Percentiles rank a stretch among this genome's conserved stretches.
Evolutionary conservation across 2,888 invertebrate species (phyloP).

Genomic region (Emmelina monodactyla): DNA sequence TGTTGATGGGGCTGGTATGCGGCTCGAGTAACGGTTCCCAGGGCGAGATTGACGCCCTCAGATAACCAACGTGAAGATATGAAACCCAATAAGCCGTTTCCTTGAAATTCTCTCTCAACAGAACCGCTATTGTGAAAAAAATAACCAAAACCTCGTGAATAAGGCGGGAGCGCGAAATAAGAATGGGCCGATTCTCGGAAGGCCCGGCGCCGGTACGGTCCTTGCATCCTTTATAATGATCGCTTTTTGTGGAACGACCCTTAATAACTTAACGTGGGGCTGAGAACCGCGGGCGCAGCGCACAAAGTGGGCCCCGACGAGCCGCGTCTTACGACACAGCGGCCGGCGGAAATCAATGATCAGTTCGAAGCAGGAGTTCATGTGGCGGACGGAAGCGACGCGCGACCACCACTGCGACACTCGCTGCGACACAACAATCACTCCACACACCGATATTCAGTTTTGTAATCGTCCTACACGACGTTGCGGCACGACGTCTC

Average conservation of each 20-base stretch:
- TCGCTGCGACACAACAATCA: conserved; percentile 27
- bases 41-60: conserved; percentile 40
- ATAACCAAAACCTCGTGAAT: conserved; percentile 51
- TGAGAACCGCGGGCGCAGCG: conserved; percentile 30
- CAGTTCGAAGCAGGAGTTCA: conserved; percentile 24
- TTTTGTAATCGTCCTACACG: conserved; percentile 35
- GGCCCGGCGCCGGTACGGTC: conserved; percentile 58
- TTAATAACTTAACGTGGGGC: conserved; percentile 54
- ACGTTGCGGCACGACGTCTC: conserved; percentile 14
- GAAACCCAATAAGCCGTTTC: conserved; percentile 64
- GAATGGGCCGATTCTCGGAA: conserved; percentile 62
- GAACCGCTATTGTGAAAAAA: conserved; percentile 56
- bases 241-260: conserved; percentile 53
- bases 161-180: conserved; percentile 63
- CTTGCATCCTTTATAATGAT: conserved; percentile 61
- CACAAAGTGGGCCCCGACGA: conserved; percentile 9
- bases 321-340: conserved; percentile 4
- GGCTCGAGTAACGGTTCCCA: conserved; percentile 42
- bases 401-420: conserved; percentile 24
- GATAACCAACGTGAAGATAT: conserved; percentile 50
- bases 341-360: conserved; percentile 27
- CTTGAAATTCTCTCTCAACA: conserved; percentile 57
- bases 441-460: conserved; percentile 32
- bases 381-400: conserved; percentile 25
- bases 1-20: conserved; percentile 22